phyloP scores from a whole-genome alignment of 2,888 invertebrate genomes.

The Anagyrus pseudococci region DNA sequence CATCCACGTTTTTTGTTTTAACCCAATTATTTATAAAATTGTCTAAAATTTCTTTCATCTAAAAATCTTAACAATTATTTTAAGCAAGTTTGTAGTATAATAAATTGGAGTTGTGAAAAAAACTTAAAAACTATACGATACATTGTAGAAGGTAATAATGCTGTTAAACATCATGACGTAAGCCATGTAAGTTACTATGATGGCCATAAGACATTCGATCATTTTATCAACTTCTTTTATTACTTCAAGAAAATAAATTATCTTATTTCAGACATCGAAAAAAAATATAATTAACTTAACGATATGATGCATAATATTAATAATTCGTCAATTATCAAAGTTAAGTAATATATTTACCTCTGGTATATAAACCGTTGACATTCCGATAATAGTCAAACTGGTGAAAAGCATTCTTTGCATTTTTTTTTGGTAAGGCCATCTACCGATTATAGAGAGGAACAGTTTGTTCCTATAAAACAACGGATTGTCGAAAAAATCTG shows the following conservation, averaged over 20 bases:
- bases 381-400: no score
- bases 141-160: background rate
- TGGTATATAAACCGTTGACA: background rate
- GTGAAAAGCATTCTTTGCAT: no score
- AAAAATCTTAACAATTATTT: background rate
- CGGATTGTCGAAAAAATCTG: no score
- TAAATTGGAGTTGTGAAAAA: background rate
- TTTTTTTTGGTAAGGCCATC: no score
- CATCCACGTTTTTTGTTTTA: background rate
- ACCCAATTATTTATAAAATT: constrained; percentile 2
- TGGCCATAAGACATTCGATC: constrained; percentile 21
- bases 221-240: constrained; percentile 3
- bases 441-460: no score
- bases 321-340: background rate
- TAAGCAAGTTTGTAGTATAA: background rate
- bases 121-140: background rate
- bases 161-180: constrained; percentile 8
- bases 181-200: constrained; percentile 14
- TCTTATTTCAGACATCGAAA: constrained; percentile 2
- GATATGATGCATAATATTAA: background rate
- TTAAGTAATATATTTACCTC: background rate
- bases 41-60: constrained; percentile 13
- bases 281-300: background rate
- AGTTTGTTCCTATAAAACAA: no score
- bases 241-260: constrained; percentile 18